Conservation (phyloP, 2,888 invertebrate species). For the Strigamia transsilvanica region DNA sequence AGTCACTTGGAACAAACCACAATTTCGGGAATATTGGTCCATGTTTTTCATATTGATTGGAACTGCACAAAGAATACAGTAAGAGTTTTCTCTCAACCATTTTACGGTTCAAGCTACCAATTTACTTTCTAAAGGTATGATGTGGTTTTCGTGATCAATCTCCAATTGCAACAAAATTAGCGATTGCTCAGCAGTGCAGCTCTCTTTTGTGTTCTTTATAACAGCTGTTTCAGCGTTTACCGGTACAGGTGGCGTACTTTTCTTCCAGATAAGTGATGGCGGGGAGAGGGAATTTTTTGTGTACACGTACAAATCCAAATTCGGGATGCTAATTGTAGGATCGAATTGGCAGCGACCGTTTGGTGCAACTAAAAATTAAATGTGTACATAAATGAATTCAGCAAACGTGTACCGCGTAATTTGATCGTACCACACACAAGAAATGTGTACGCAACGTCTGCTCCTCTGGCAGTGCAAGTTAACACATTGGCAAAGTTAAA, state of each 20-base stretch:
- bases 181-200: background rate
- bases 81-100: background rate
- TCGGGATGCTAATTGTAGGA: background rate
- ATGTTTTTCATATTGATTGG: background rate
- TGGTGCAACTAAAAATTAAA: background rate
- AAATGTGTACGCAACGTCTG: background rate
- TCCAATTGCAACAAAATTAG: background rate
- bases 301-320: background rate
- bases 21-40: background rate
- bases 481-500: background rate
- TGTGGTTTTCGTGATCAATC: constrained; percentile 4
- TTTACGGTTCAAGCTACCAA: background rate
- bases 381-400: background rate
- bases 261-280: background rate
- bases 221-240: background rate
- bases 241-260: background rate
- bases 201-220: background rate
- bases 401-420: no score
- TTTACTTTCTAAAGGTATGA: background rate
- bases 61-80: background rate
- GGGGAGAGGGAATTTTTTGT: background rate
- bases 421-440: background rate
- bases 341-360: background rate
- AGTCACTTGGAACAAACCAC: constrained; percentile 1
- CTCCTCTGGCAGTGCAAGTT: background rate